phyloP scores from a whole-genome alignment of 2,113 vertebrate genomes.

The Ictalurus furcatus region DNA sequence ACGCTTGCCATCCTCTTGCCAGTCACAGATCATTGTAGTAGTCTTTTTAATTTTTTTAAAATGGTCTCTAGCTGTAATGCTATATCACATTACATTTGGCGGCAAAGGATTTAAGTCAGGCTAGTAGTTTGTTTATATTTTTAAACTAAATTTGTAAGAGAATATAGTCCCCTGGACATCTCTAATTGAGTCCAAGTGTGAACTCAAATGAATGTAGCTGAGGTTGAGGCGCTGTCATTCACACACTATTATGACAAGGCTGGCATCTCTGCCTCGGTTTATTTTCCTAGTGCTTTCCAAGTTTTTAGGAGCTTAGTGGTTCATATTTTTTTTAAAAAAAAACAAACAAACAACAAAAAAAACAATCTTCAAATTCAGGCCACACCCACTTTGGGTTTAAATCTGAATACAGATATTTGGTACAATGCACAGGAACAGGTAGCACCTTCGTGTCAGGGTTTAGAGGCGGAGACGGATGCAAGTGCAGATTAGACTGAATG shows the following conservation, averaged over 20 bases:
- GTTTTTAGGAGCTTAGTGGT: background rate
- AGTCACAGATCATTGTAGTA: background rate
- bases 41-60: background rate
- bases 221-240: background rate
- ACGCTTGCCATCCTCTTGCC: background rate
- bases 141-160: background rate
- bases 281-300: background rate
- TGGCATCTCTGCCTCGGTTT: background rate
- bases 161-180: background rate
- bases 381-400: background rate
- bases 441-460: background rate
- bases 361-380: background rate
- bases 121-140: background rate
- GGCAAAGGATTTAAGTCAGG: background rate
- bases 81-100: background rate
- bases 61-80: background rate
- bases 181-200: background rate
- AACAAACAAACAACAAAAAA: too few species aligned
- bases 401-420: background rate
- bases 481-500: too few species aligned
- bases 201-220: background rate
- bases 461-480: too few species aligned
- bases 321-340: background rate
- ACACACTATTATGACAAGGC: background rate
- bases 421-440: background rate